Evolutionary conservation across 2,113 vertebrate species (phyloP), one percentile per base, ranked within the genome.

Genomic region (Emydocephalus ijimae): DNA sequence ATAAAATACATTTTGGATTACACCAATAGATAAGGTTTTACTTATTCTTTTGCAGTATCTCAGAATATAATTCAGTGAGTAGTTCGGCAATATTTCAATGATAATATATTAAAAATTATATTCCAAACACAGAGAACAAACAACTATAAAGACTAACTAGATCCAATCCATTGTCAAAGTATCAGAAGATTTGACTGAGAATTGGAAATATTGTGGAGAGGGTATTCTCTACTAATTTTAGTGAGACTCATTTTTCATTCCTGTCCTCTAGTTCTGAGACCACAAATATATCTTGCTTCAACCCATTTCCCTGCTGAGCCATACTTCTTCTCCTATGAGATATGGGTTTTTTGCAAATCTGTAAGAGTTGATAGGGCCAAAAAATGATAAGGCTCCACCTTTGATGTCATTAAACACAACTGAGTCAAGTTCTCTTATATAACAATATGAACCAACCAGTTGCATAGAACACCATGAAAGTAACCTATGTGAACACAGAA

Each of bases 11-110:
- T 26, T 43, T 90, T 48, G 57, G 48, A 85, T 74, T 50, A 52
- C 26, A 91, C 1, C 91, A 55, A 87, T 10, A 34, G 10, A 39
- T 29, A 69, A 29, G 21, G n/a, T 69, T 69, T 34, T 52, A 52
- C n/a, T 4, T 90, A 48, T 91, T 52, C 8, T 96, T 56, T 94
- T 21, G 74, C 7, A 57, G 29, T n/a, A 26, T 52, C 52, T 93
- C 34, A 43, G 3, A 43, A 81, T 43, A 81, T 56, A 91, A 18
- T 34, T 34, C 7, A 55, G 29, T 34, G 48, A 50, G n/a, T 50
- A 87, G 15, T 52, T 87, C n/a, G 1, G 26, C 50, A 87, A 43
- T 81, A 43, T 43, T 21, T 34, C 34, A 23, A 21, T 9, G 6
- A 21, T 81, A 81, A 81, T 81, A 21, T 39, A 39, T 39, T 39